Base-by-base conservation (phyloP, 2,888 invertebrate genomes). In the Epirrhoe alternata region DNA sequence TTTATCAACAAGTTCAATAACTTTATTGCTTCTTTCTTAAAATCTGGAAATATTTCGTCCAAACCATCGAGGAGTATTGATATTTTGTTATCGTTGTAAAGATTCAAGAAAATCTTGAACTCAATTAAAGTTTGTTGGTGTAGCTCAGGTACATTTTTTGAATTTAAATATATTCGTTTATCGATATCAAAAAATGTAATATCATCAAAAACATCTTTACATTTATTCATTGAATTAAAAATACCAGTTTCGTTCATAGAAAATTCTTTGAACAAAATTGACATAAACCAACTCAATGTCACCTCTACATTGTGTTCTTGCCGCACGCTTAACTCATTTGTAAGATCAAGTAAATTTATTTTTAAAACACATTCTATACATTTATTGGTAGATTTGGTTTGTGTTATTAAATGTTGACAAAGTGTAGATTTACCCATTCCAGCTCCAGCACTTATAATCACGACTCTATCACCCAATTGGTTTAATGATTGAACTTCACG, bases 351-450 rank as follows among this genome's bases (percentile, higher is more conserved):
- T n/a, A 77, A 72, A 58, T 75, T 74, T 12, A 77, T 61, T 61
- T 65, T 74, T 4, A 73, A 50, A 56, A 77, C 58, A 71, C 77
- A 77, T 14, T 14, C 14, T 12, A 67, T 12, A 8, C 8, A 6
- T 3, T 71, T 69, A 33, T 69, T 16, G 14, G 38, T 51, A 14
- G 7, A 16, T 69, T 75, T 77, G 1, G 75, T 75, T 51, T 66
- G 60, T 16, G 70, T 57, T n/a, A 73, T 69, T 55, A 77, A 67
- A 66, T 76, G 71, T 30, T 65, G 73, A 7, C 76, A 42, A 35
- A 77, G 59, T 12, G 70, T 72, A 55, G 77, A 77, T 70, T 77
- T 77, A 0, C 77, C 77, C 75, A 77, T 77, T 5, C 77, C 77
- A 4, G 77, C 69, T 31, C 64, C 75, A 14, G 66, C 75, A 42